Evolutionary conservation across 2,797 vertebrate species (phyloP), one percentile per base, ranked within the genome.

Genomic region (Silurus aristotelis): DNA sequence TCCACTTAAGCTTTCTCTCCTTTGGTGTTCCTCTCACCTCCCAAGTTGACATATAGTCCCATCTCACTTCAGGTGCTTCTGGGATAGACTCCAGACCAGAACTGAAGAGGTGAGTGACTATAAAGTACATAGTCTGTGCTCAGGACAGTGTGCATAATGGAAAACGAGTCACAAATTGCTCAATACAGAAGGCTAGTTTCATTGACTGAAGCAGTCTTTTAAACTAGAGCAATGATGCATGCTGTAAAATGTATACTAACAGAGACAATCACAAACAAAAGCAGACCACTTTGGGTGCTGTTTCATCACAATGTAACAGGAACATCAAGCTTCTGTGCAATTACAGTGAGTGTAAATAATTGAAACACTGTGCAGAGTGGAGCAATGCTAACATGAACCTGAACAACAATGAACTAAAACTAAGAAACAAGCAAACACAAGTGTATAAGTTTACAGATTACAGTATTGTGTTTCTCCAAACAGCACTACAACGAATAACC

Each of bases 301-400:
- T 27, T 52, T 52, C n/a, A 64, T 14, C 43, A 46, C 27, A 60
- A 12, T 17, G 25, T 6, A 14, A 25, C 7, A 15, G 46, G 20
- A 31, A n/a, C 10, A 25, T 56, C 64, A 67, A 17, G 1, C 25
- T 56, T 20, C 25, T 22, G 43, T 38, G 1, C 38, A 64, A 83
- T 63, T 72, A 63, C 58, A 20, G 66, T 55, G 2, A 25, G 63
- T 25, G 55, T 64, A 60, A 78, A 70, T 77, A 71, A 79, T 71
- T 70, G 15, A 43, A 84, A 27, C 55, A 55, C 10, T 48, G 6
- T n/a, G 13, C 31, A 25, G 61, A 58, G 61, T 31, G 67, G 6
- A 56, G n/a, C 72, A 56, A 76, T 56, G 14, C 13, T 55, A 48
- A 27, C 13, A 67, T 63, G 2, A 1, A 72, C 38, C 56, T 10